Conservation (phyloP, 2,888 invertebrate species). For the Drosophila helvetica region DNA sequence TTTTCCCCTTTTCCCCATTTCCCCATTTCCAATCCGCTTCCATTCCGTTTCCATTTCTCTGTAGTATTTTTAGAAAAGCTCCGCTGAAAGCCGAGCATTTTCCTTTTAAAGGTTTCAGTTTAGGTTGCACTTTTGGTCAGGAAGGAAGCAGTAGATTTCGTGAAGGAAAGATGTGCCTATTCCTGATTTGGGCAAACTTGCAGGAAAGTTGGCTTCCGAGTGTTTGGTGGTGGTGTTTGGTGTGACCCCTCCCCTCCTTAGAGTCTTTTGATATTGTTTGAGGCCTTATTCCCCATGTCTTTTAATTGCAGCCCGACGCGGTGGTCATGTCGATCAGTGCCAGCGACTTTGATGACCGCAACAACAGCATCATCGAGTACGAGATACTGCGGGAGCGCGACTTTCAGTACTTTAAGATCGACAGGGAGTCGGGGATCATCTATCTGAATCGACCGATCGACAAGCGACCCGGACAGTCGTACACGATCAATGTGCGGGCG, state of each 20-base stretch:
- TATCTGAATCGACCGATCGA: conserved; percentile 85
- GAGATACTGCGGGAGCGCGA: conserved; percentile 84
- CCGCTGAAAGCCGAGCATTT: background rate
- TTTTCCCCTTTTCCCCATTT: background rate
- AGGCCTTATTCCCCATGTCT: conserved; percentile 38
- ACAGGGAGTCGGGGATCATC: conserved; percentile 93
- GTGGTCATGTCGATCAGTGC: conserved; percentile 96
- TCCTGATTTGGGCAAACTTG: conserved; percentile 45
- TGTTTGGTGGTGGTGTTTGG: background rate
- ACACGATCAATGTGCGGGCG: conserved; percentile 83
- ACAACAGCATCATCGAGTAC: conserved; percentile 94
- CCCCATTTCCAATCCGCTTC: background rate
- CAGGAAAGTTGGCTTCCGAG: conserved; percentile 37
- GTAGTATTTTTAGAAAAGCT: conserved; percentile 17
- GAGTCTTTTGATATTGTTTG: conserved; percentile 14
- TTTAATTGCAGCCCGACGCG: conserved; percentile 80
- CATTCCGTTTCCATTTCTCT: background rate
- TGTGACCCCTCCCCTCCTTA: background rate
- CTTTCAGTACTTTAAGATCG: conserved; percentile 91
- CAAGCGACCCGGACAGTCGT: conserved; percentile 81
- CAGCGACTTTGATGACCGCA: conserved; percentile 95
- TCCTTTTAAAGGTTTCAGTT: conserved; percentile 39
- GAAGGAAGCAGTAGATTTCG: background rate
- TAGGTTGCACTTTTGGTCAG: conserved; percentile 4
- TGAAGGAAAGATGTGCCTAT: conserved; percentile 53